Percentiles rank a stretch among this genome's conserved stretches.
Conservation (phyloP, 2,888 invertebrate genomes). For the Epinotia bilunana region DNA sequence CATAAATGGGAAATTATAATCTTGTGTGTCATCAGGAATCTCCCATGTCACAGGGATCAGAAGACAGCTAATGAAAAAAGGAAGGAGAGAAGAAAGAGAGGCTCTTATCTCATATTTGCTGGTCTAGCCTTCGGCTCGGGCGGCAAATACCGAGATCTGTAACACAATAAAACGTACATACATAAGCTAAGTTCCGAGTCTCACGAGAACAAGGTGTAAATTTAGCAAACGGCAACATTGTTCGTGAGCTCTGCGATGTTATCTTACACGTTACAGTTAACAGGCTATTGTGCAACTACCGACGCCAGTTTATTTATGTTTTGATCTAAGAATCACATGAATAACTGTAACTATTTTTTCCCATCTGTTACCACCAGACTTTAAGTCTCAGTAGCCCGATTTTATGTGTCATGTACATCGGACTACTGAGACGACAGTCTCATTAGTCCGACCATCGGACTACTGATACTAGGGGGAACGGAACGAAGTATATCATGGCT, state of each 20-base stretch:
- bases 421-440: too few relatives aligned
- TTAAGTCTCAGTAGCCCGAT: too few relatives aligned
- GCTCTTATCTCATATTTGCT: neutral
- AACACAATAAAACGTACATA: neutral
- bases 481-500: too few relatives aligned
- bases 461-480: too few relatives aligned
- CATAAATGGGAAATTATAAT: too few relatives aligned
- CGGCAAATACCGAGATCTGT: neutral
- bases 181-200: slow-evolving; percentile 11
- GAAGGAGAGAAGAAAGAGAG: neutral
- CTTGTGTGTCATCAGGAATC: too few relatives aligned
- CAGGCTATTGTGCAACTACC: slow-evolving; percentile 28
- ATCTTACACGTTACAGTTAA: slow-evolving; percentile 37
- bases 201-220: slow-evolving; percentile 37
- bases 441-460: too few relatives aligned
- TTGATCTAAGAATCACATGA: neutral
- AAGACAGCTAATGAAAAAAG: too few relatives aligned
- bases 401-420: too few relatives aligned
- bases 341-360: too few relatives aligned
- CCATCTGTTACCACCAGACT: too few relatives aligned
- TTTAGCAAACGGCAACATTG: slow-evolving; percentile 21
- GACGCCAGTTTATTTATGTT: neutral
- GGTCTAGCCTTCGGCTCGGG: neutral
- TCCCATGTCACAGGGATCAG: too few relatives aligned
- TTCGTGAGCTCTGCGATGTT: slow-evolving; percentile 29